These are phyloP conservation scores for Champsocephalus gunnari DNA, from an alignment of 2,797 vertebrate species.

Conservation along the genomic window DNA sequence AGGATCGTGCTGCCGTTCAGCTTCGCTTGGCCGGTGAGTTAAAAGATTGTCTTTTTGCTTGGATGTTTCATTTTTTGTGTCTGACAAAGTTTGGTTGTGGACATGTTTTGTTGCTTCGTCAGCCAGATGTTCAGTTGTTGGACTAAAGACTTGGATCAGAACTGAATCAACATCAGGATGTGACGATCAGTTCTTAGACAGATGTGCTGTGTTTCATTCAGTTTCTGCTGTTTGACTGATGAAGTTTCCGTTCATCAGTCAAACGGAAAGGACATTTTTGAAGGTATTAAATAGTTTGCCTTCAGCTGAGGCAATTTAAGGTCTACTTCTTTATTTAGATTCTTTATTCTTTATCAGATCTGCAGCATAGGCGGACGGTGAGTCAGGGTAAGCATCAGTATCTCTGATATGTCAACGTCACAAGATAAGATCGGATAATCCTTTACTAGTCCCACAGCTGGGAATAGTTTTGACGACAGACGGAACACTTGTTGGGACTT, in stretches of 20 bases:
- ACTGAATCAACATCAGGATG: not conserved
- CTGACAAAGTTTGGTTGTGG: not conserved
- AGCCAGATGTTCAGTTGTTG: not conserved
- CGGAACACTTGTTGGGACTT: too few species aligned
- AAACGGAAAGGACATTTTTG: not conserved
- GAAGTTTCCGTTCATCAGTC: not conserved
- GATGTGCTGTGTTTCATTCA: not conserved
- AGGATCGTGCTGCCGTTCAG: constrained; percentile 92
- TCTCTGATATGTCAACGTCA: too few species aligned
- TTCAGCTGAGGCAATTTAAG: not conserved
- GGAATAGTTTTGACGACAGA: too few species aligned
- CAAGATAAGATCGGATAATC: too few species aligned
- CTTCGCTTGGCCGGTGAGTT: constrained; percentile 97
- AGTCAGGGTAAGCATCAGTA: too few species aligned
- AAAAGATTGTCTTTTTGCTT: not conserved
- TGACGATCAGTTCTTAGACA: not conserved
- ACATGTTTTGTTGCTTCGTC: not conserved
- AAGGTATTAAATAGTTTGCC: not conserved
- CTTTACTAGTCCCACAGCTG: too few species aligned
- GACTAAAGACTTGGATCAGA: not conserved
- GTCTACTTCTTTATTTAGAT: too few species aligned
- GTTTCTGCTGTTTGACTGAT: not conserved
- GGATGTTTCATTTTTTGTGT: not conserved
- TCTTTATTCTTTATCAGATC: too few species aligned
- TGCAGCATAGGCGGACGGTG: too few species aligned